Base-by-base conservation (phyloP, 2,113 vertebrate species). In the Amblyopsis rosae region DNA sequence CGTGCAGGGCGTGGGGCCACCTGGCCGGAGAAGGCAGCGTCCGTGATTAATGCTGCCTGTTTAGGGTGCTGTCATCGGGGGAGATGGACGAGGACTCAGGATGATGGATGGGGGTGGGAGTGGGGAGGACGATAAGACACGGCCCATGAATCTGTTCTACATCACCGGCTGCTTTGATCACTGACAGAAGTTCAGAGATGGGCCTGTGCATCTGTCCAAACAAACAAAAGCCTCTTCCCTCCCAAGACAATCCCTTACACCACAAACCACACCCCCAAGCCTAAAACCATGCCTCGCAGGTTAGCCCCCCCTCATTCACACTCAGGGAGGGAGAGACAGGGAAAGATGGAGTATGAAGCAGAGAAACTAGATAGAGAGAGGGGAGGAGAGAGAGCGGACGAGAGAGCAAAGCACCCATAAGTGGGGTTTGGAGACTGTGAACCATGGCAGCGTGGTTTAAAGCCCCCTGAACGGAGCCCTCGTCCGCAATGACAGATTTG, bases 61-160 rank as follows among this genome's bases (percentile, higher is more conserved):
- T 96, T 95, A 92, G 92, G 93, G 94, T 92, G 89, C 93, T 92
- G 87, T 95, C 94, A 94, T 93, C 90, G 86, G 91, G 91, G 90
- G 93, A 93, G 94, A 94, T 85, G 92, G 92, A 93, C 88, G 90
- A 93, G 93, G 90, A 89, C 90, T 90, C 75, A 83, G 89, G 87
- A 91, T 97, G 96, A 98, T 96, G 89, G 93, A 96, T 96, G 94
- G 88, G 3, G 87, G 88, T 91, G 85, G 90, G 91, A 93, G 92
- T 88, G 77, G 79, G 91, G 35, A 41, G 93, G 93, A 94, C 95
- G 95, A 95, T 94, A 95, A 95, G 95, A 96, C 95, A 95, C 94
- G 94, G 94, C 92, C 95, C 89, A 92, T 96, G 94, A 96, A 98
- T 95, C 95, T 96, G 95, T 95, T 96, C 95, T 95, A 95, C 94